Base-by-base conservation (phyloP, 2,113 vertebrate genomes). In the Pteronura brasiliensis region DNA sequence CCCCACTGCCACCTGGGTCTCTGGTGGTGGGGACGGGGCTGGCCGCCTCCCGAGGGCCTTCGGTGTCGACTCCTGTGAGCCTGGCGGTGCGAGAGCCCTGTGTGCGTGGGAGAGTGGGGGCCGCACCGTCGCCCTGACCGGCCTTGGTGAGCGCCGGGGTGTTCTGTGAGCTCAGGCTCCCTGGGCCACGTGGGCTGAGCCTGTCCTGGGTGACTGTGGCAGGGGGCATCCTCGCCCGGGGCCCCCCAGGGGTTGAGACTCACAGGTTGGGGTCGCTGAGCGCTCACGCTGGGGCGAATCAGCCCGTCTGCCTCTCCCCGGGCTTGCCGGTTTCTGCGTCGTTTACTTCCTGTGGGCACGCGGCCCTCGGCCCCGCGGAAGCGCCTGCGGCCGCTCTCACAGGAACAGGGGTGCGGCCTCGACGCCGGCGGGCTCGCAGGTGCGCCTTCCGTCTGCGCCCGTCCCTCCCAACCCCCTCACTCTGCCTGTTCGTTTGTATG, bases 351-450 rank as follows among this genome's bases (percentile, higher is more conserved):
- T 88, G 57, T 89, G 63, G 9, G 25, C 14, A 2, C 25, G 13
- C 9, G 9, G 63, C 81, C 17, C 57, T 65, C 4, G 29, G 12
- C 63, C 10, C 57, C n/a, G 95, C 49, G 49, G 88, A 57, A 49
- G 57, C 6, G 17, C 52, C 17, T 55, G 52, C 52, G 52, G 52
- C 52, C 4, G 14, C 15, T 55, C 52, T 21, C 20, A 20, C 55
- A 23, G 55, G 34, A 25, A 57, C 8, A 25, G 47, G 85, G 18
- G 34, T 8, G 17, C 52, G 84, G 55, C 47, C 8, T 23, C 20
- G 10, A 44, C 27, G 3, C 25, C 10, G 5, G 29, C 2, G 6
- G 29, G 25, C 76, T 8, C 10, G 42, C 11, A 4, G 2, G 9
- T 23, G 13, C 10, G 34, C 79, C 82, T 79, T 47, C 6, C 36